These are phyloP conservation scores for Trichechus manatus DNA, from an alignment of 2,113 vertebrate species.

Conservation along the genomic window DNA sequence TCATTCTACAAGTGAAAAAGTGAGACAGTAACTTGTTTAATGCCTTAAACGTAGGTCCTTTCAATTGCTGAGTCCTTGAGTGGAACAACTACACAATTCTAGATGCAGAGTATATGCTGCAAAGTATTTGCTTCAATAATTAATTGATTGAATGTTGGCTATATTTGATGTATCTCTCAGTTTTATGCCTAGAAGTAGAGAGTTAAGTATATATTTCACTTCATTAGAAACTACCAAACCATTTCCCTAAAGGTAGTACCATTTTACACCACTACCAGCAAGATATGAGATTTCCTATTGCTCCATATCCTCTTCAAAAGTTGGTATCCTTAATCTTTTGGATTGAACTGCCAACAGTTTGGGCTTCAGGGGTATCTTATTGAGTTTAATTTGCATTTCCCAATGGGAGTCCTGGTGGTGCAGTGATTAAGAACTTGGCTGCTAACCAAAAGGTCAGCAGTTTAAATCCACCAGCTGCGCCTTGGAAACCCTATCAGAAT, in stretches of 20 bases:
- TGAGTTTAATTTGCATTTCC: neutral
- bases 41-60: neutral
- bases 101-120: neutral
- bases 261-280: neutral
- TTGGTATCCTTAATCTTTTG: neutral
- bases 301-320: neutral
- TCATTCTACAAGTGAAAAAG: conserved; percentile 17
- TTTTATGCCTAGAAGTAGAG: neutral
- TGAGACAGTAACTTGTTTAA: neutral
- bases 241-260: neutral
- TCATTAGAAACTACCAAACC: neutral
- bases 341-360: too few relatives aligned
- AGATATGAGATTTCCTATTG: neutral
- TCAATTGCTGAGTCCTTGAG: neutral
- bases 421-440: too few relatives aligned
- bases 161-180: neutral
- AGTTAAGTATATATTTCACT: neutral
- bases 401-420: too few relatives aligned
- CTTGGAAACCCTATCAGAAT: too few relatives aligned
- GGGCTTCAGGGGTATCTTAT: neutral
- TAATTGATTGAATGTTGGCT: neutral
- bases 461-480: too few relatives aligned
- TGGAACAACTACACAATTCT: neutral
- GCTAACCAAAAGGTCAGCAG: too few relatives aligned
- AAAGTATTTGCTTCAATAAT: conserved; percentile 45